A percentile compares a stretch with the other conserved stretches of the same genome.
Evolutionary conservation across 2,888 invertebrate species (phyloP).

Genomic region (Sericinus montela): DNA sequence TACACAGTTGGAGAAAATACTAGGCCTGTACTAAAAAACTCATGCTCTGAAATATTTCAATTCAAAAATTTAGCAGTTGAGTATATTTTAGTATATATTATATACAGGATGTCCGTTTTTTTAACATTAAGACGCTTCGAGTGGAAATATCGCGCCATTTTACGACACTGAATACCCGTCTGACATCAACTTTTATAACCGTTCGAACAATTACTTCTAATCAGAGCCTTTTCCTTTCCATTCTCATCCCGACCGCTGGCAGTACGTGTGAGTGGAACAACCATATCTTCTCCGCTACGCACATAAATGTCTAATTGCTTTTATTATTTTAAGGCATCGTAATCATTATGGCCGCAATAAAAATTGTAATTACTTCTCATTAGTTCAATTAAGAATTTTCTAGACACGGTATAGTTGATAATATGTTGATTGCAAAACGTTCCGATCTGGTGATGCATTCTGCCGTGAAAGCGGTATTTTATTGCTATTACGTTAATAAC

Average conservation of each 20-base stretch:
- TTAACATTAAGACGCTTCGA: conserved; percentile 45
- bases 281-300: conserved; percentile 56
- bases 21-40: too few species aligned
- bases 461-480: conserved; percentile 61
- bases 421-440: conserved; percentile 71
- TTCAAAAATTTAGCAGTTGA: not conserved
- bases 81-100: not conserved
- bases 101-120: conserved; percentile 27
- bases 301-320: conserved; percentile 78
- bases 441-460: conserved; percentile 53
- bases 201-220: conserved; percentile 77
- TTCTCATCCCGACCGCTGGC: conserved; percentile 34
- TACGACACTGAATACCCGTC: conserved; percentile 74
- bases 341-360: conserved; percentile 78
- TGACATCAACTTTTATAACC: conserved; percentile 77
- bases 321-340: conserved; percentile 80
- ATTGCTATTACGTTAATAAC: conserved; percentile 52
- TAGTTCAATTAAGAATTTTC: conserved; percentile 79
- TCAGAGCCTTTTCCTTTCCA: conserved; percentile 48
- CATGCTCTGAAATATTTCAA: too few species aligned
- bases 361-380: conserved; percentile 80
- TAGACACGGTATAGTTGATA: conserved; percentile 74
- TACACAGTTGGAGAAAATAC: too few species aligned
- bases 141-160: conserved; percentile 65
- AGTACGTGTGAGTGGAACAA: conserved; percentile 49